phyloP scores from a whole-genome alignment of 2,888 invertebrate genomes.

The Meloe dianella region DNA sequence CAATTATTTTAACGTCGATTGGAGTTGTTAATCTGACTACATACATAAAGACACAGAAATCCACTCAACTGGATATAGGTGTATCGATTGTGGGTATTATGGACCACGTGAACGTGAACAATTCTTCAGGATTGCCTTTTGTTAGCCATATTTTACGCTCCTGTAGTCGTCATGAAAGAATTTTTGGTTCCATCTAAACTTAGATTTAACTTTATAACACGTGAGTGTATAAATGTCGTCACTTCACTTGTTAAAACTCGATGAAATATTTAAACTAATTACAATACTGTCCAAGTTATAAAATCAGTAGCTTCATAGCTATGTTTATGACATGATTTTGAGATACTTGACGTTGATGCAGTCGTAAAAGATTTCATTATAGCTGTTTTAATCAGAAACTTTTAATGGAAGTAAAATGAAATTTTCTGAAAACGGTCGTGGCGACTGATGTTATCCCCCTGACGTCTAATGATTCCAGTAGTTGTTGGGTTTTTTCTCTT shows the following conservation, averaged over 20 bases:
- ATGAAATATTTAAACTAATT: conserved; percentile 8
- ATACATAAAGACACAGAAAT: conserved; percentile 45
- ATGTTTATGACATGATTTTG: conserved; percentile 19
- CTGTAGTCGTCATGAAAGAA: conserved; percentile 44
- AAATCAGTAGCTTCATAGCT: conserved; percentile 15
- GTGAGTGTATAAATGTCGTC: neutral
- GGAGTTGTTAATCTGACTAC: conserved; percentile 33
- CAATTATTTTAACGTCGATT: conserved; percentile 17
- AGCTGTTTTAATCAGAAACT: conserved; percentile 28
- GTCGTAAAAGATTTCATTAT: conserved; percentile 29
- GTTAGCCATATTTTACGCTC: conserved; percentile 45
- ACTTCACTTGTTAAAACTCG: neutral
- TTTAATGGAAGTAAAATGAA: conserved; percentile 31
- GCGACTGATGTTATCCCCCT: neutral
- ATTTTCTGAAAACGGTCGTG: conserved; percentile 12
- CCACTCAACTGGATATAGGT: conserved; percentile 43
- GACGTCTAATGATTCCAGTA: conserved; percentile 22
- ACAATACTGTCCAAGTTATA: conserved; percentile 11
- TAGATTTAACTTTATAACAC: no score
- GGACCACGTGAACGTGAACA: conserved; percentile 44
- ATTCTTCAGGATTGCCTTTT: conserved; percentile 41
- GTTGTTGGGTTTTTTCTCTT: conserved; percentile 16
- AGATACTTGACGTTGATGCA: conserved; percentile 18
- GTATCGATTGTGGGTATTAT: conserved; percentile 40
- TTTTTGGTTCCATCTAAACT: conserved; percentile 12